A percentile compares a stretch with the other conserved stretches of the same genome.
phyloP scores from a whole-genome alignment of 2,113 vertebrate genomes.

The Poicephalus meyeri region DNA sequence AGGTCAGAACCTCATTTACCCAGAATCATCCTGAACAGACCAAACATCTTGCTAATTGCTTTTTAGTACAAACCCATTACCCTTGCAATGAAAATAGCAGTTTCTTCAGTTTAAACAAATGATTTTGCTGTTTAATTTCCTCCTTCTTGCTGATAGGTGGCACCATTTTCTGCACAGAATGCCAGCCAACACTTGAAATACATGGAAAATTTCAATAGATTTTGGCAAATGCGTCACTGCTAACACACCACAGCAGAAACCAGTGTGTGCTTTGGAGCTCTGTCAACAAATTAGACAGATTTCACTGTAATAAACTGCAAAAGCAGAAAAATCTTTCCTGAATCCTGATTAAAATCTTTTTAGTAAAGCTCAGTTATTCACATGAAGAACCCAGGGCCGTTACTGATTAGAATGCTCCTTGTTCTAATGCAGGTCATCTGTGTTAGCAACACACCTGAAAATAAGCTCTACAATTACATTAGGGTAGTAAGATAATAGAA shows the following conservation, averaged over 20 bases:
- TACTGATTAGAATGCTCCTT: not conserved
- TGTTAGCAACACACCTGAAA: not conserved
- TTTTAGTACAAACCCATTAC: not conserved
- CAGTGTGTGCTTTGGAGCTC: not conserved
- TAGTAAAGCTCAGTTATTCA: not conserved
- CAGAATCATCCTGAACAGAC: not conserved
- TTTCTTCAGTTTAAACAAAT: not conserved
- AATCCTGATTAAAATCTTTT: not conserved
- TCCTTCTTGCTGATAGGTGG: slow-evolving; percentile 24
- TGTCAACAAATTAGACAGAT: not conserved
- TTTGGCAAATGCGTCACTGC: not conserved
- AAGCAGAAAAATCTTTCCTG: not conserved
- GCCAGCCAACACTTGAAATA: not conserved
- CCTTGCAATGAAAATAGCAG: not conserved
- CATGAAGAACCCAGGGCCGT: not conserved
- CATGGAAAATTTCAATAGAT: not conserved
- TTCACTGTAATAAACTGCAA: not conserved
- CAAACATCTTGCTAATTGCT: not conserved
- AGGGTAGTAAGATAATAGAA: not conserved
- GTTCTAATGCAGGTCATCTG: not conserved
- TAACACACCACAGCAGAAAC: not conserved
- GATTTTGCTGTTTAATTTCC: not conserved
- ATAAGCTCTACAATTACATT: not conserved
- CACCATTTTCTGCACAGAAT: slow-evolving; percentile 24
- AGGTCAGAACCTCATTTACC: not conserved